phyloP scores from a whole-genome alignment of 2,797 vertebrate species.

The Hoplostethus mediterraneus region DNA sequence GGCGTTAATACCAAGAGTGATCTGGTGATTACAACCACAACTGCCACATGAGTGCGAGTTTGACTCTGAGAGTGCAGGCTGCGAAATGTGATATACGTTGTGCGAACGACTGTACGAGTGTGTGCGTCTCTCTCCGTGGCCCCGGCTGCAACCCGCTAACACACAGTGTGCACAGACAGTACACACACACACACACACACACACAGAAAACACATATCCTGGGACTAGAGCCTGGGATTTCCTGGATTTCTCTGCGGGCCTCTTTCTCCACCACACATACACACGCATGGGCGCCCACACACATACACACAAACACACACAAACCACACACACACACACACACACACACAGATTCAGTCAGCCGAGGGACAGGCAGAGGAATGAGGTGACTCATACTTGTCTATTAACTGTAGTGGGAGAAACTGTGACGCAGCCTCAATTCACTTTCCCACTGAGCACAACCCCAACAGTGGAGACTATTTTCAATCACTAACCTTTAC shows the following conservation, averaged over 20 bases:
- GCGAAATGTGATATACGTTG: constrained; percentile 65
- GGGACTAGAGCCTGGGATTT: constrained; percentile 73
- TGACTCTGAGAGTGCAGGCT: constrained; percentile 44
- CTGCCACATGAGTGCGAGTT: constrained; percentile 57
- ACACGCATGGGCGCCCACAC: constrained; percentile 39
- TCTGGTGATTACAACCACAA: constrained; percentile 75
- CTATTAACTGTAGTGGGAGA: constrained; percentile 78
- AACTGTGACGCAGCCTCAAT: constrained; percentile 36
- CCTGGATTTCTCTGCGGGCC: constrained; percentile 64
- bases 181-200: constrained; percentile 82
- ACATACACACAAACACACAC: constrained; percentile 30
- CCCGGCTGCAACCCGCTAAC: constrained; percentile 48
- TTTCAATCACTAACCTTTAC: constrained; percentile 18
- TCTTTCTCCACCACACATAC: constrained; percentile 46
- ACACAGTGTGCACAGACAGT: constrained; percentile 35
- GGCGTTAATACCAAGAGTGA: constrained; percentile 68
- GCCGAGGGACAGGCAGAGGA: constrained; percentile 68
- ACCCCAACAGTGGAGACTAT: constrained; percentile 32
- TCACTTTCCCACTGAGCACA: constrained; percentile 48
- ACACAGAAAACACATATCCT: constrained; percentile 80
- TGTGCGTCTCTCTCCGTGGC: constrained; percentile 45
- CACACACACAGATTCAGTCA: constrained; percentile 83
- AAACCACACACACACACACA: constrained; percentile 54
- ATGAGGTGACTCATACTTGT: constrained; percentile 79
- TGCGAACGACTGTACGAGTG: constrained; percentile 31